These are phyloP conservation scores for Acipenser ruthenus DNA, from an alignment of 2,797 vertebrate species.

Conservation along the genomic window DNA sequence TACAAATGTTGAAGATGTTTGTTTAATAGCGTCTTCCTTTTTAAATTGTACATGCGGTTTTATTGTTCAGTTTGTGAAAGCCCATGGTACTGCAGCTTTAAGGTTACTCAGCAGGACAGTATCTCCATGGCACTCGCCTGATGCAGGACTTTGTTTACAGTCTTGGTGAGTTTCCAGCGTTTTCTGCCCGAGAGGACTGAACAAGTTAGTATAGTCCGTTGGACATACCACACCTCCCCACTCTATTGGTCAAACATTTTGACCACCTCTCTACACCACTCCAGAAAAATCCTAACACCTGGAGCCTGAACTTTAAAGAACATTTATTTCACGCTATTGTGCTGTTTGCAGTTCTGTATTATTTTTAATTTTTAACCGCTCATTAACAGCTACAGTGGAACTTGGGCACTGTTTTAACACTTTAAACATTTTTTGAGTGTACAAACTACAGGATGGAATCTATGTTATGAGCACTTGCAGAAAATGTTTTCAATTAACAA, in stretches of 20 bases:
- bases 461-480: too few relatives aligned
- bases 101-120: slow-evolving; percentile 17
- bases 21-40: too few relatives aligned
- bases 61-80: neutral
- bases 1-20: too few relatives aligned
- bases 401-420: too few relatives aligned
- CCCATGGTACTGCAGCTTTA: slow-evolving; percentile 7
- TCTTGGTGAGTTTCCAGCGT: slow-evolving; percentile 16
- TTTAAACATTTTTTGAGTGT: too few relatives aligned
- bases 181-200: slow-evolving; percentile 9
- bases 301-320: neutral
- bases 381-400: neutral
- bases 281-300: slow-evolving; percentile 7
- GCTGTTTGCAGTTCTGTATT: too few relatives aligned
- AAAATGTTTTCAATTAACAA: too few relatives aligned
- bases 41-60: too few relatives aligned
- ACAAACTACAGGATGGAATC: too few relatives aligned
- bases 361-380: neutral
- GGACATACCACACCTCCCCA: slow-evolving; percentile 17
- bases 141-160: slow-evolving; percentile 13
- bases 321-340: neutral
- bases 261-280: slow-evolving; percentile 9
- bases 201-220: slow-evolving; percentile 11
- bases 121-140: neutral
- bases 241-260: slow-evolving; percentile 15